Base-by-base conservation (phyloP, 2,888 invertebrate species). In the Mesoligia furuncula region DNA sequence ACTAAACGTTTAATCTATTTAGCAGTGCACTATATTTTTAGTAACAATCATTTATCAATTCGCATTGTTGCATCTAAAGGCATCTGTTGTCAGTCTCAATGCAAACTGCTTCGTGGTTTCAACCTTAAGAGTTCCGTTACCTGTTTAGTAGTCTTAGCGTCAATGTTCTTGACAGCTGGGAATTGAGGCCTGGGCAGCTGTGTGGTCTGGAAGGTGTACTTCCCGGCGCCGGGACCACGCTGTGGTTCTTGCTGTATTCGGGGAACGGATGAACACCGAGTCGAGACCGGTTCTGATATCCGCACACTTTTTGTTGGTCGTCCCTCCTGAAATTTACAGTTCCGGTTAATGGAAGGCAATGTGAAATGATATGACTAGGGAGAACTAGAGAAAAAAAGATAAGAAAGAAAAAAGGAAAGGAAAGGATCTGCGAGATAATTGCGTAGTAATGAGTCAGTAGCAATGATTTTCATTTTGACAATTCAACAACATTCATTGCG, bases 161-260 rank as follows among this genome's bases (percentile, higher is more conserved):
- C 98, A 54, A 96, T 95, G 82, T 96, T 95, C 91, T 97, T 97
- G 84, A 97, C 97, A 61, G 96, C 90, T 17, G 97, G 97, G 90
- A 97, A 98, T 93, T 98, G 98, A 0, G 98, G 98, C 80, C 97
- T 95, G 0, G 98, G 98, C 86, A 98, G 95, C 90, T 98, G 98
- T 77, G 98, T 98, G 51, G 98, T 97, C 93, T 98, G 98, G 95
- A 96, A 93, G 88, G 96, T 93, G 93, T 97, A 93, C 91, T 97
- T 92, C 86, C 97, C 92, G 76, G 97, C 91, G 87, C 96, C 92
- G 73, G 96, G 90, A 79, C 95, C 90, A 87, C 94, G 85, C 91
- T 97, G 91, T 89, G 93, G 82, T 89, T 95, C 77, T 85, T 95
- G 89, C 86, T 95, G 92, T 17, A 78, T 79, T 11, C 96, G 92